Evolutionary conservation across 1,140 invertebrate genomes (phyloP), one percentile per base, ranked within the genome.

Genomic region (Magallana gigas): DNA sequence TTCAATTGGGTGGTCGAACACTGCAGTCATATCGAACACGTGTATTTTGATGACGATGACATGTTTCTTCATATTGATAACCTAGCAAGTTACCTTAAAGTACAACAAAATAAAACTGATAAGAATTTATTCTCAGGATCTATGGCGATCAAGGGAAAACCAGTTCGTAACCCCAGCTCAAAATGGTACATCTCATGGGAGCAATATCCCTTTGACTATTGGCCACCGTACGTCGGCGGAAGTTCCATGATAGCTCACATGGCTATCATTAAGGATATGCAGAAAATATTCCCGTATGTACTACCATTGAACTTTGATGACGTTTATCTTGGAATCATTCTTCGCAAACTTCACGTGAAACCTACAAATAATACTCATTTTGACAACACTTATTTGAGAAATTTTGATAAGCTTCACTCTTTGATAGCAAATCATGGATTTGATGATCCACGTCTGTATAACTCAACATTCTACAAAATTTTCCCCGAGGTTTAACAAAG

Each of bases 201-300:
- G 48, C 91, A 93, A 9, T 94, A 92, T 18, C 91, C 92, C 1
- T 92, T 91, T 59, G 81, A 86, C 12, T 90, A 59, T 48, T 95
- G 92, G 82, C 93, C 94, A 0, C 84, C 87, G 8, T 94, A 94
- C 83, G 92, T 93, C 81, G 89, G 90, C 0, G 94, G 94, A 0
- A 88, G 91, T n/a, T 91, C 88, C 7, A 93, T 94, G 83, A 84
- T 87, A 5, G 76, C 85, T 29, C 76, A 64, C 16, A 57, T 64
- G 82, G 83, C 81, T 58, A 68, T 89, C 12, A 60, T 83, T 12
- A 57, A 29, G 59, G 81, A 68, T 64, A 81, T 89, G 23, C 48
- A 57, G 11, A 36, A 76, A 29, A 85, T 57, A 4, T 89, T 87
- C 58, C 82, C 85, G 4, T 88, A 64, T 86, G 57, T 83, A 8